Evolutionary conservation across 2,113 vertebrate genomes (phyloP), one percentile per base, ranked within the genome.

Genomic region (Gnathonemus echidnorhynchus): DNA sequence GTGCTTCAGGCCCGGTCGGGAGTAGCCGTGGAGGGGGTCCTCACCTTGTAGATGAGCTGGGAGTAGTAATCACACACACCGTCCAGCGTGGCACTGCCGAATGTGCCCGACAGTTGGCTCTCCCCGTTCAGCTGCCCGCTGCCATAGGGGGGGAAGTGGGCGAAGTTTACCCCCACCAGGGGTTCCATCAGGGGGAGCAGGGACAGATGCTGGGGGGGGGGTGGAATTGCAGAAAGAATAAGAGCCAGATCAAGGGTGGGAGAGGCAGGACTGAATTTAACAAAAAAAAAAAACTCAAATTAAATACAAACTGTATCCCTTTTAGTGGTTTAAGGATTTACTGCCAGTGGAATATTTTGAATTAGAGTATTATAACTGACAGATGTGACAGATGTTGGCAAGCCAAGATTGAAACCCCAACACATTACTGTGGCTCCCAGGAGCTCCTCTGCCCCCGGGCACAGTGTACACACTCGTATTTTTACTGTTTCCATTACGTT

Each of bases 131-230:
- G 93, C 46, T 96, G 96, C 58, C 97, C 96, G 92, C 95, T 97
- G 93, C 98, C 98, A 48, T 97, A 98, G 0, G 98, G 98, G 62
- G 97, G 96, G 92, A 99, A 99, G 92, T 97, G 97, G 91, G 97
- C 96, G 95, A 99, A 97, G 92, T 97, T 98, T 92, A 98, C 97
- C 91, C 97, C 95, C 92, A 99, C 97, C 89, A 98, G 95, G 0
- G 98, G 98, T 94, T 99, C 98, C 97, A 99, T 97, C 91, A 99
- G 96, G 91, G 98, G 98, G 91, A 99, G 96, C 92, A 98, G 96
- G 70, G 98, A 97, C 92, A 99, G 96, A 93, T 99, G 97, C 97
- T 99, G 92, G 89, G 84, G 50, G 17, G 35, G 39, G 88, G 19
- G 9, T 17, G 46, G 45, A 15, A 80, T 49, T 39, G 80, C 31